Evolutionary conservation across 2,888 invertebrate genomes (phyloP), one percentile per base, ranked within the genome.

Genomic region (Salpingus planirostris): DNA sequence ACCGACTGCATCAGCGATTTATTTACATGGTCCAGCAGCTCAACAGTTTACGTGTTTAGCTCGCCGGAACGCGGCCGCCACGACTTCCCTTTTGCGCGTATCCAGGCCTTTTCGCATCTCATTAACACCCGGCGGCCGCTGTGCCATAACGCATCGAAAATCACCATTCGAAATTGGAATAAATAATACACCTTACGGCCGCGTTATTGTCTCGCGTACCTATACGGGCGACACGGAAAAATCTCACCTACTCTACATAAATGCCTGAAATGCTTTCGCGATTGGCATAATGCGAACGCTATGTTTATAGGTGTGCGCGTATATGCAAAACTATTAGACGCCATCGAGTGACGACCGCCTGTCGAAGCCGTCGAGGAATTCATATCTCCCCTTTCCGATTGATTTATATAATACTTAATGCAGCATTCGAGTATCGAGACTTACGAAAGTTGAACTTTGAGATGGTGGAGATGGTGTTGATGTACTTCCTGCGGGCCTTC

Each of bases 391-490:
- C n/a, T n/a, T n/a, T n/a, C n/a, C n/a, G n/a, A n/a, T n/a, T n/a
- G n/a, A n/a, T 11, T 27, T 15, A 10, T 27, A 13, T 3, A 11
- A 13, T 15, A 15, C 13, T 27, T 15, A 13, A 29, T 23, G 24
- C 7, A 29, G 7, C 7, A 11, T 8, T 3, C 11, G 11, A 24
- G 29, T 11, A 13, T 24, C 22, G 13, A n/a, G 29, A 58, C 60
- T 59, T 55, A 62, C 60, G 55, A 44, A 57, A 60, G 33, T 51
- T 50, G 36, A 52, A 46, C 38, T 44, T 46, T 49, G 52, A 52
- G 34, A 59, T 52, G 44, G 50, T 56, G 34, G 43, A 38, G 31
- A 60, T 49, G 36, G 45, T 39, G 30, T 48, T 46, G 24, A 46
- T 44, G 38, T 42, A 50, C 38, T 42, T 50, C 38, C 50, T 51